Percentiles rank a stretch among this genome's conserved stretches.
Conservation (phyloP, 2,888 invertebrate species). For the Heliothis peltigera region DNA sequence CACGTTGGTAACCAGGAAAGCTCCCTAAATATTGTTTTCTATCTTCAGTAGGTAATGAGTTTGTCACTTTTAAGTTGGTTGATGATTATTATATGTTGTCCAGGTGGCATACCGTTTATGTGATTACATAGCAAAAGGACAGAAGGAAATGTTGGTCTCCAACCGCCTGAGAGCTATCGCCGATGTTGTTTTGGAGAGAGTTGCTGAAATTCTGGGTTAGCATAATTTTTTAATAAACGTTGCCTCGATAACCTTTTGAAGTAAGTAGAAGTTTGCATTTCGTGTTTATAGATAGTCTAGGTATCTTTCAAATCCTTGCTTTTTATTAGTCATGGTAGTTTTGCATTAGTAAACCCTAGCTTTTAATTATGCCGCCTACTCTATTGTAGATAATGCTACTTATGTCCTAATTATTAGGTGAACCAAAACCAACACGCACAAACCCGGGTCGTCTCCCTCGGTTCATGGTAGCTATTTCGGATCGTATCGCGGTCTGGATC, state of each 20-base stretch:
- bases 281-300: no score
- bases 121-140: conserved; percentile 85
- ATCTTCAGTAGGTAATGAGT: no score
- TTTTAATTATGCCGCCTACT: background rate
- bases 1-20: background rate
- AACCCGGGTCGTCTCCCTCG: conserved; percentile 84
- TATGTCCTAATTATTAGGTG: conserved; percentile 69
- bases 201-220: conserved; percentile 88
- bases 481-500: conserved; percentile 88
- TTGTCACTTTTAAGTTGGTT: no score
- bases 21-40: background rate
- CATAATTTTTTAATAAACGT: background rate
- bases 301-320: no score
- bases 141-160: conserved; percentile 89
- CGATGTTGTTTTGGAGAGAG: conserved; percentile 89
- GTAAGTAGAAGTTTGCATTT: no score
- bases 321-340: no score
- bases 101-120: conserved; percentile 87
- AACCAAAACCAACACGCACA: conserved; percentile 84
- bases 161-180: conserved; percentile 89
- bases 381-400: background rate
- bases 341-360: no score
- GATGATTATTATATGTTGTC: conserved; percentile 7
- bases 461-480: conserved; percentile 88
- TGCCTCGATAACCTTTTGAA: background rate